These are phyloP conservation scores for Synanceia verrucosa DNA, from an alignment of 2,797 vertebrate species.

Conservation along the genomic window DNA sequence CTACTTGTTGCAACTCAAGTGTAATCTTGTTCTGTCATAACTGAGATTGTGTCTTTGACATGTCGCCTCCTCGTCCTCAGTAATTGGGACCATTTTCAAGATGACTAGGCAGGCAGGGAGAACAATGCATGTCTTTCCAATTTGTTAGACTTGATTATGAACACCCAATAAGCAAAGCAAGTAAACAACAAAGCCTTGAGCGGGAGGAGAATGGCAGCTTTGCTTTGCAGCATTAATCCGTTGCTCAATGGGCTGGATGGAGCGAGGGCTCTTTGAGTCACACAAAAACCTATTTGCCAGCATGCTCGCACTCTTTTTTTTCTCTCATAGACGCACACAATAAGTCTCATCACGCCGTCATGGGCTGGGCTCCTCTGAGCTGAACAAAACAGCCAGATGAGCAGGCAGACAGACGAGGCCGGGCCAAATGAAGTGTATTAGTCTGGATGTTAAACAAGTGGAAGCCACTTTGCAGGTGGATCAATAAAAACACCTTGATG, in stretches of 20 bases:
- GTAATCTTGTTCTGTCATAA: slow-evolving; percentile 38
- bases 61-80: not conserved
- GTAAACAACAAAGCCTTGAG: slow-evolving; percentile 37
- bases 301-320: not conserved
- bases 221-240: slow-evolving; percentile 46
- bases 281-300: slow-evolving; percentile 30
- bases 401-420: slow-evolving; percentile 26
- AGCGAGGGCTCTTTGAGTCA: slow-evolving; percentile 22
- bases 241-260: slow-evolving; percentile 54
- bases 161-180: slow-evolving; percentile 48
- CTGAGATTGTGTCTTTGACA: slow-evolving; percentile 26
- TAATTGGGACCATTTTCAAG: slow-evolving; percentile 66
- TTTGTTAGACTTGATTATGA: slow-evolving; percentile 67
- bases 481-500: slow-evolving; percentile 67
- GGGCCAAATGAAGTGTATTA: slow-evolving; percentile 60
- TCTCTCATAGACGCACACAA: not conserved
- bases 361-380: slow-evolving; percentile 3
- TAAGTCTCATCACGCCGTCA: not conserved
- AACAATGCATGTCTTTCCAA: slow-evolving; percentile 58
- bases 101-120: slow-evolving; percentile 37
- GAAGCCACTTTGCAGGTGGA: slow-evolving; percentile 64
- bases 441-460: slow-evolving; percentile 75
- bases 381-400: slow-evolving; percentile 23
- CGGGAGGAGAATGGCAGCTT: slow-evolving; percentile 18
- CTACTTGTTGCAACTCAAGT: not conserved